These are phyloP conservation scores for Pantelozetes paolii DNA, from an alignment of 2,888 invertebrate genomes.

Conservation along the genomic window DNA sequence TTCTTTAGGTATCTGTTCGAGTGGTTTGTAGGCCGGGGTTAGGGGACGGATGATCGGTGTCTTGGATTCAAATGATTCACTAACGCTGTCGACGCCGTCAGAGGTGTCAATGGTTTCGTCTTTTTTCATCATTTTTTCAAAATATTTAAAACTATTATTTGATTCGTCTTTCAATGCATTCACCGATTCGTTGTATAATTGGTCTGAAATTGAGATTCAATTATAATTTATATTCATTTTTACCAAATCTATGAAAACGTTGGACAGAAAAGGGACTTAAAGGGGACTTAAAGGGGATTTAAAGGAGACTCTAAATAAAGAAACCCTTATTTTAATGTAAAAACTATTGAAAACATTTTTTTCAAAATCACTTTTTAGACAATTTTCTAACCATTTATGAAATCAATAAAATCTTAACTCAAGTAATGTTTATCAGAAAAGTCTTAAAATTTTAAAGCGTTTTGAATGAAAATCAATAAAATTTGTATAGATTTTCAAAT, in stretches of 20 bases:
- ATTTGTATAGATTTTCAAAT: not conserved
- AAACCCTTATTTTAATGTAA: too few relatives aligned
- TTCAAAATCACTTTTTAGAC: too few relatives aligned
- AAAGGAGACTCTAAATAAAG: too few relatives aligned
- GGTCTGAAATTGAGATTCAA: not conserved
- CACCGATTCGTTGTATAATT: not conserved
- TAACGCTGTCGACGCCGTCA: not conserved
- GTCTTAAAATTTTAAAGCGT: too few relatives aligned
- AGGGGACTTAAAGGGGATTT: too few relatives aligned
- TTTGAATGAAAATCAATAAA: too few relatives aligned
- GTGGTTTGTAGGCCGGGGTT: conserved; percentile 5
- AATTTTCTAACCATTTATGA: too few relatives aligned
- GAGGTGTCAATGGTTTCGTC: not conserved
- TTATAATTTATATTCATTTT: not conserved
- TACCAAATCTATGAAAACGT: too few relatives aligned
- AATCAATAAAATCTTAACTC: too few relatives aligned
- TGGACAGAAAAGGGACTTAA: too few relatives aligned
- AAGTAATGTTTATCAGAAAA: too few relatives aligned
- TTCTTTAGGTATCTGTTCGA: not conserved
- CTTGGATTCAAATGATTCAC: not conserved
- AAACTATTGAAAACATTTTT: too few relatives aligned
- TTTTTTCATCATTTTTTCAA: not conserved
- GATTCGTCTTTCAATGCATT: conserved; percentile 5
- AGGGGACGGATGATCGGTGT: not conserved
- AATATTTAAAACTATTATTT: not conserved